Percentiles rank a stretch among this genome's conserved stretches.
These are phyloP conservation scores for Saccostrea glomerata DNA, from an alignment of 1,140 invertebrate genomes.

Conservation along the genomic window DNA sequence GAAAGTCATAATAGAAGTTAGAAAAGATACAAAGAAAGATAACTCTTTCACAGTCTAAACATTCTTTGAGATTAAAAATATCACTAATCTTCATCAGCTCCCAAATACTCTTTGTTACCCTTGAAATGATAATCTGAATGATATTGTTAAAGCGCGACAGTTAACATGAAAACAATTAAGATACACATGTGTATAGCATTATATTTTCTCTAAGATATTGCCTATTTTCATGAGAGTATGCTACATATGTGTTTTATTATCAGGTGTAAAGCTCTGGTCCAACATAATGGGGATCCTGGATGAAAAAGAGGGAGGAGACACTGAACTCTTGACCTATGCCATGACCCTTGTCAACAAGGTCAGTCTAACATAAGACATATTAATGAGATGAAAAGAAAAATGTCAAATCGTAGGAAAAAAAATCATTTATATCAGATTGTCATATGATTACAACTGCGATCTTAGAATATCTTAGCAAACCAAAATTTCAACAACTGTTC, in stretches of 20 bases:
- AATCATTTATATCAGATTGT: not conserved
- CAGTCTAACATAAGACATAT: conserved; percentile 27
- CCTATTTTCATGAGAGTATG: no score
- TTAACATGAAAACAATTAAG: no score
- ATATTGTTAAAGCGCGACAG: no score
- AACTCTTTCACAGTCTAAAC: not conserved
- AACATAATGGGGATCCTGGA: conserved; percentile 94
- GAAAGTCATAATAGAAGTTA: not conserved
- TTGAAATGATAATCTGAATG: no score
- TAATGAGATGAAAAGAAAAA: not conserved
- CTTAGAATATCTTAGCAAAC: no score
- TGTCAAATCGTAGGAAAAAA: not conserved
- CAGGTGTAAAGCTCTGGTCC: conserved; percentile 85
- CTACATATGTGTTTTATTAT: conserved; percentile 42
- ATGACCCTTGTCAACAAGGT: conserved; percentile 97
- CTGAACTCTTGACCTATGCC: conserved; percentile 96
- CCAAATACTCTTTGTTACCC: no score
- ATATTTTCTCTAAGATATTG: no score
- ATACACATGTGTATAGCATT: no score
- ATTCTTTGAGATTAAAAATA: not conserved
- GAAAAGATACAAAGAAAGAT: conserved; percentile 3
- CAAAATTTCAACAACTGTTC: no score
- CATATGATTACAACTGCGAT: no score
- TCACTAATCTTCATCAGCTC: no score
- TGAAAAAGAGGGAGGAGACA: conserved; percentile 96